These are phyloP conservation scores for Tupiocoris notatus DNA, from an alignment of 2,888 invertebrate species.

Conservation along the genomic window DNA sequence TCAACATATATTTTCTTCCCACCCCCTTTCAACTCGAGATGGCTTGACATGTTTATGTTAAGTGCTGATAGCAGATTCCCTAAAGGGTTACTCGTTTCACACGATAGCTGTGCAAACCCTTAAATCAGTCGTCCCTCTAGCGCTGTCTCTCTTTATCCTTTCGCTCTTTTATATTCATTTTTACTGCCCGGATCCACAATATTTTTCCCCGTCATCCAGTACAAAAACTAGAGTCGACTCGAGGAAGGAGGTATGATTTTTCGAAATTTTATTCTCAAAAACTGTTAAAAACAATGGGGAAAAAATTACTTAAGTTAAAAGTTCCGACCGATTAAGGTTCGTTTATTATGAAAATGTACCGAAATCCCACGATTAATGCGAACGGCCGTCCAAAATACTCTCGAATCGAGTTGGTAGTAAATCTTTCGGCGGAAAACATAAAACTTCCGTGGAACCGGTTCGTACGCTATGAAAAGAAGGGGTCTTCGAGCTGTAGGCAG, in stretches of 20 bases:
- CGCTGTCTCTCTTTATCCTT: too few species aligned
- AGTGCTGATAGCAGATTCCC: slow-evolving; percentile 31
- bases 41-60: slow-evolving; percentile 38
- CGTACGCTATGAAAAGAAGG: neutral
- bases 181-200: too few species aligned
- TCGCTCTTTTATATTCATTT: too few species aligned
- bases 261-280: too few species aligned
- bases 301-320: too few species aligned
- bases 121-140: slow-evolving; percentile 27
- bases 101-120: slow-evolving; percentile 9
- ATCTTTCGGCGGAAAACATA: slow-evolving; percentile 37
- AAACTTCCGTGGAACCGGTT: slow-evolving; percentile 33
- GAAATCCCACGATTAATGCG: too few species aligned
- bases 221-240: too few species aligned
- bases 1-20: slow-evolving; percentile 28
- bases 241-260: too few species aligned
- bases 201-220: too few species aligned
- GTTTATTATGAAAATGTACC: too few species aligned
- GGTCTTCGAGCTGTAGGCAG: neutral
- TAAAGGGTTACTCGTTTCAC: slow-evolving; percentile 15
- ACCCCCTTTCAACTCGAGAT: neutral
- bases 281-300: too few species aligned
- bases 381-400: slow-evolving; percentile 25
- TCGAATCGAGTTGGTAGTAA: slow-evolving; percentile 19
- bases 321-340: too few species aligned